These are phyloP conservation scores for Torymus aiolomorphi DNA, from an alignment of 2,888 invertebrate genomes.

Conservation along the genomic window DNA sequence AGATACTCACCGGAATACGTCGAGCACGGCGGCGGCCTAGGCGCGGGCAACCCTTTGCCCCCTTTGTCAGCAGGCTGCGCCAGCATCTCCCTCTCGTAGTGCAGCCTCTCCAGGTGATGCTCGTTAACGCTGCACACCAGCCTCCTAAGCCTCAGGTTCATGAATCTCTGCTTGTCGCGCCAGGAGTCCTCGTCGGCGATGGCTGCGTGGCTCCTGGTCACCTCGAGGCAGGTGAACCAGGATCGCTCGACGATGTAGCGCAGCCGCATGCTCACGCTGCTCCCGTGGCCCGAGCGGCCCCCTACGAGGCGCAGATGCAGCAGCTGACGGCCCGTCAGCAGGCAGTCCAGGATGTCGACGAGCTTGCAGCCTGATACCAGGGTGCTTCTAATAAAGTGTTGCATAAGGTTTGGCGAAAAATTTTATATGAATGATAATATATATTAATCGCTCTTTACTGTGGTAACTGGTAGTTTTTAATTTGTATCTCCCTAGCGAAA, in stretches of 20 bases:
- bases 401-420: not conserved
- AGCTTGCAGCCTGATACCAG: constrained; percentile 71
- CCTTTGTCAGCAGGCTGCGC: not conserved
- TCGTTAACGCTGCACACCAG: constrained; percentile 71
- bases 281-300: constrained; percentile 53
- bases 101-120: constrained; percentile 66
- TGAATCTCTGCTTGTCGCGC: constrained; percentile 72
- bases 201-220: constrained; percentile 59
- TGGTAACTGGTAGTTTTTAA: too few species aligned
- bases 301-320: constrained; percentile 64
- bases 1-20: constrained; percentile 67
- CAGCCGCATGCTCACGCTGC: constrained; percentile 68
- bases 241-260: constrained; percentile 70
- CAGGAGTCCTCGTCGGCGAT: constrained; percentile 67
- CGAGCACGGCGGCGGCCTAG: constrained; percentile 66
- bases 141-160: constrained; percentile 72
- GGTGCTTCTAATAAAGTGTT: constrained; percentile 37
- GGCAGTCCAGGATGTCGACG: constrained; percentile 71
- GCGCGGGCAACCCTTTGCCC: constrained; percentile 38
- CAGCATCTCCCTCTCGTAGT: constrained; percentile 65
- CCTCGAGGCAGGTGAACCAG: constrained; percentile 71
- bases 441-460: too few species aligned
- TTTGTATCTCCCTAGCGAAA: too few species aligned
- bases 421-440: not conserved
- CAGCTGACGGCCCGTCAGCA: constrained; percentile 69